Evolutionary conservation across 2,113 vertebrate genomes (phyloP), one percentile per base, ranked within the genome.

Genomic region (Lepidothrix coronata): DNA sequence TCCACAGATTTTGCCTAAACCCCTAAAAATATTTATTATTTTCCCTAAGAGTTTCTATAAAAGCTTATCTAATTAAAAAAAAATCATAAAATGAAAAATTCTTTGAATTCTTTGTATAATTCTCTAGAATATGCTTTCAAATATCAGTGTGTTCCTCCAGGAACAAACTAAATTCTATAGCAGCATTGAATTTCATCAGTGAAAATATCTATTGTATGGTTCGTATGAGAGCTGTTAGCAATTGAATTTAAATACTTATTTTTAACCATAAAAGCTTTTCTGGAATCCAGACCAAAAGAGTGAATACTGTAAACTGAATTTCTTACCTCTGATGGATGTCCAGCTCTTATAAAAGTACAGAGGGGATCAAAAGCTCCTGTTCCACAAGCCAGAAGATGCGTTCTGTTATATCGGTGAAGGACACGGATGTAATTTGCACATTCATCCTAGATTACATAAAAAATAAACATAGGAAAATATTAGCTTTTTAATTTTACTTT

Each of bases 381-480:
- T 46, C 99, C 99, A 91, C 99, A 99, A 9, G 97, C 98, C 92
- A 99, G 96, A 58, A 99, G 98, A 72, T 99, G 99, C 2, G 99
- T 99, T 83, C 98, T 98, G 95, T 99, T 99, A 96, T 98, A 99
- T 62, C 98, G 98, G 65, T 99, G 99, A 88, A 99, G 97, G 82
- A 99, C 98, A 82, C 99, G 99, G 82, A 99, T 97, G 81, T 98
- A 99, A 97, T 99, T 99, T 84, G 99, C 99, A 97, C 99, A 99
- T 96, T 99, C 99, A 43, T 96, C 97, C 99, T 99, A 93, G 66
- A 94, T 96, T 62, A 37, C 1, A 5, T 23, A 3, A 78, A 89
- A 92, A 46, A 78, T 2, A 76, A 58, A 24, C 4, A 88, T 0
- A 18, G 11, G 7, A n/a, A n/a, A 88, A 91, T 41, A 51, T 78